Evolutionary conservation across 2,113 vertebrate genomes (phyloP).

Genomic region (Tyrannus savana): DNA sequence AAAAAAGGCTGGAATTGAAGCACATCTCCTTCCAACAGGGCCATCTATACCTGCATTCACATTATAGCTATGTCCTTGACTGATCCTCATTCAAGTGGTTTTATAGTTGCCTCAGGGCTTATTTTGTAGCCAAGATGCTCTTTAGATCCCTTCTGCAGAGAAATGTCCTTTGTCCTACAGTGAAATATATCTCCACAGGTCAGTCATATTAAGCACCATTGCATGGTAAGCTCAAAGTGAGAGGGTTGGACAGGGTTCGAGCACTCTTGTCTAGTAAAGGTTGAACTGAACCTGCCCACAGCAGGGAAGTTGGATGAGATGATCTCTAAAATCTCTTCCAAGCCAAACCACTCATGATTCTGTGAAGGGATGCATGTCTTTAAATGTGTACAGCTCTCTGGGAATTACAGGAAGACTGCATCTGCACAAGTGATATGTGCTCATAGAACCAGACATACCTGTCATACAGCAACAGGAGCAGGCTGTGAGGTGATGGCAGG

Average conservation of each 20-base stretch:
- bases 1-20: constrained; percentile 14
- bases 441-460: not conserved
- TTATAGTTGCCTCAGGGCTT: not conserved
- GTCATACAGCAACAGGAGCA: not conserved
- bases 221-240: not conserved
- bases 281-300: not conserved
- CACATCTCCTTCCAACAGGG: not conserved
- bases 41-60: not conserved
- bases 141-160: not conserved
- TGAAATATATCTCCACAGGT: not conserved
- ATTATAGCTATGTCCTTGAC: constrained; percentile 21
- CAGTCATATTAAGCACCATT: not conserved
- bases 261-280: not conserved
- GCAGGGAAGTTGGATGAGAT: not conserved
- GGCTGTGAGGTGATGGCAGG: not conserved
- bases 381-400: not conserved
- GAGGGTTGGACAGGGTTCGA: not conserved
- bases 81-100: constrained; percentile 4
- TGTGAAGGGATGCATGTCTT: not conserved
- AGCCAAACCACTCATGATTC: not conserved
- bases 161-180: not conserved
- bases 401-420: not conserved
- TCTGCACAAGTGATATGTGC: not conserved
- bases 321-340: not conserved
- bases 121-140: not conserved